phyloP scores from a whole-genome alignment of 2,113 vertebrate genomes.

The Oncorhynchus masou region DNA sequence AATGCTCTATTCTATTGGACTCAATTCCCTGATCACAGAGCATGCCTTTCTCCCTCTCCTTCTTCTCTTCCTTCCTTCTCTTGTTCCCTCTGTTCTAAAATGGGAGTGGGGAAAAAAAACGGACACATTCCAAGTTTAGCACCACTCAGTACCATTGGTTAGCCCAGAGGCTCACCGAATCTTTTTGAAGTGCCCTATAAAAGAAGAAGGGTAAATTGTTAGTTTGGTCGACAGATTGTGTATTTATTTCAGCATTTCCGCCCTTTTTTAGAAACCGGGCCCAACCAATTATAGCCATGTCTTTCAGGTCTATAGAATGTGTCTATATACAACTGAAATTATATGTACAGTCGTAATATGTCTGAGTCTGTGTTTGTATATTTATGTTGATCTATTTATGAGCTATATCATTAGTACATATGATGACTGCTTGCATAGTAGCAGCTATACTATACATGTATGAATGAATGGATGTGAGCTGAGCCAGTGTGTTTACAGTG shows the following conservation, averaged over 20 bases:
- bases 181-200: conserved; percentile 61
- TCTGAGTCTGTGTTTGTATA: no score
- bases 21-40: conserved; percentile 19
- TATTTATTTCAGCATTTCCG: conserved; percentile 55
- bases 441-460: no score
- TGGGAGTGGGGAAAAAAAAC: conserved; percentile 39
- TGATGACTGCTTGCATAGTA: no score
- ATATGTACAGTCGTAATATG: conserved; percentile 10
- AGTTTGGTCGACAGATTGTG: conserved; percentile 51
- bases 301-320: conserved; percentile 22
- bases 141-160: conserved; percentile 49
- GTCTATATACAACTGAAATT: conserved; percentile 44
- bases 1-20: conserved; percentile 5
- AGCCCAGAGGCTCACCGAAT: conserved; percentile 59
- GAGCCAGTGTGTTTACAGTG: not conserved
- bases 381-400: no score
- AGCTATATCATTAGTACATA: no score
- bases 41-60: not conserved
- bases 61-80: not conserved
- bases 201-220: conserved; percentile 58
- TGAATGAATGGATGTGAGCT: not conserved
- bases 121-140: conserved; percentile 65
- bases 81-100: conserved; percentile 42
- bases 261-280: conserved; percentile 45
- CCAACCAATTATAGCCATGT: conserved; percentile 40